These are phyloP conservation scores for Gymnodraco acuticeps DNA, from an alignment of 2,797 vertebrate species.

Conservation along the genomic window DNA sequence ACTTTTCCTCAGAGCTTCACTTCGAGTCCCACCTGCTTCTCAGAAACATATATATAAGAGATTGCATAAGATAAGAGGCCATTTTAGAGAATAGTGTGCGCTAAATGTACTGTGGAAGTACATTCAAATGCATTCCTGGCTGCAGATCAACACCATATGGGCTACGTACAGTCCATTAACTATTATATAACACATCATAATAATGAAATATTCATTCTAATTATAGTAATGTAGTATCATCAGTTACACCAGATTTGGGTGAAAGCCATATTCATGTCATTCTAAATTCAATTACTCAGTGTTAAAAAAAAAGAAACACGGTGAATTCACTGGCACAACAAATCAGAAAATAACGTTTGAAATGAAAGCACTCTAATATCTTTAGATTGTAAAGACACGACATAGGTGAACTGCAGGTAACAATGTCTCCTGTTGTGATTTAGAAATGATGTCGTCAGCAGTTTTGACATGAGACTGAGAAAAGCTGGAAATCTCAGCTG, in stretches of 20 bases:
- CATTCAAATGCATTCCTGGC: neutral
- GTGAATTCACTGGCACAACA: neutral
- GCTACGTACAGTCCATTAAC: neutral
- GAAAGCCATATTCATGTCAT: neutral
- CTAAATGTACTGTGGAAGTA: neutral
- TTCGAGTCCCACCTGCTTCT: neutral
- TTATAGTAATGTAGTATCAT: neutral
- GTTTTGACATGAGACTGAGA: neutral
- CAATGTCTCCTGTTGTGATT: neutral
- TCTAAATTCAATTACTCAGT: neutral
- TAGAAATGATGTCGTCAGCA: neutral
- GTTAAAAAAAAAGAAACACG: neutral
- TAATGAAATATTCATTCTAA: neutral
- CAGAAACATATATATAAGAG: neutral
- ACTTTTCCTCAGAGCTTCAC: neutral
- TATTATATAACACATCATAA: neutral
- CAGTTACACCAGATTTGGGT: neutral
- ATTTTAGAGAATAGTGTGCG: neutral
- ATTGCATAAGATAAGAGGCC: neutral
- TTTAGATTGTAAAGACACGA: neutral
- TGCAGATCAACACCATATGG: constrained; percentile 1
- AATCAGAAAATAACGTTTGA: constrained; percentile 6
- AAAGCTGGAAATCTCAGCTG: constrained; percentile 1
- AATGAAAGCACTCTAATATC: neutral
- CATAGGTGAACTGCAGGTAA: neutral